Evolutionary conservation across 2,888 invertebrate genomes (phyloP).

Genomic region (Orchesellides sinensis): DNA sequence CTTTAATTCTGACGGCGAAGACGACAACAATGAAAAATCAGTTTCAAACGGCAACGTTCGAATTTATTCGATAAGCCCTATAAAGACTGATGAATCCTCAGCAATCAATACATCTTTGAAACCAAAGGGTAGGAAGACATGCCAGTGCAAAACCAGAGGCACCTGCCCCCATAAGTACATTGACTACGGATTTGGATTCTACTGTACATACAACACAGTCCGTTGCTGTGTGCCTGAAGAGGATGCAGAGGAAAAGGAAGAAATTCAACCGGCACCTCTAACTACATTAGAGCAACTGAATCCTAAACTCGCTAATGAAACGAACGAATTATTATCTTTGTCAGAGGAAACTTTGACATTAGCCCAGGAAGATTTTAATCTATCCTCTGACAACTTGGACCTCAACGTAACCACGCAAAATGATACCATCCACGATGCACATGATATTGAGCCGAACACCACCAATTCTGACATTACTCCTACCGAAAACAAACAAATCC

Average conservation of each 20-base stretch:
- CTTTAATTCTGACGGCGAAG: background rate
- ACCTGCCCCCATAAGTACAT: conserved; percentile 69
- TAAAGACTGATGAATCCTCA: background rate
- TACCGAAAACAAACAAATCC: background rate
- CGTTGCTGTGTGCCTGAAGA: conserved; percentile 70
- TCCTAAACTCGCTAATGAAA: background rate
- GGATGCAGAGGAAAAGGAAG: background rate
- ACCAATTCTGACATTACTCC: background rate
- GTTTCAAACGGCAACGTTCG: conserved; percentile 32
- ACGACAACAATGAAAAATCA: background rate
- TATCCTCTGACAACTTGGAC: background rate
- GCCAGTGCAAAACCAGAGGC: conserved; percentile 64
- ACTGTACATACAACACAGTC: conserved; percentile 70
- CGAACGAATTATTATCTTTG: too few species aligned
- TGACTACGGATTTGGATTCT: conserved; percentile 72
- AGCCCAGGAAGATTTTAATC: background rate
- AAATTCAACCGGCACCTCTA: background rate
- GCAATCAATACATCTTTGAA: too few species aligned
- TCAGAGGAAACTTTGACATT: background rate
- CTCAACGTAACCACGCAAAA: background rate
- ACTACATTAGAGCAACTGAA: background rate
- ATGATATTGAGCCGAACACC: background rate
- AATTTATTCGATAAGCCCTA: conserved; percentile 35
- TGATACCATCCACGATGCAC: background rate
- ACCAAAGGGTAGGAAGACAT: conserved; percentile 39